These are phyloP conservation scores for Stomatorhinus ivindoensis DNA, from an alignment of 2,113 vertebrate species.

Conservation along the genomic window DNA sequence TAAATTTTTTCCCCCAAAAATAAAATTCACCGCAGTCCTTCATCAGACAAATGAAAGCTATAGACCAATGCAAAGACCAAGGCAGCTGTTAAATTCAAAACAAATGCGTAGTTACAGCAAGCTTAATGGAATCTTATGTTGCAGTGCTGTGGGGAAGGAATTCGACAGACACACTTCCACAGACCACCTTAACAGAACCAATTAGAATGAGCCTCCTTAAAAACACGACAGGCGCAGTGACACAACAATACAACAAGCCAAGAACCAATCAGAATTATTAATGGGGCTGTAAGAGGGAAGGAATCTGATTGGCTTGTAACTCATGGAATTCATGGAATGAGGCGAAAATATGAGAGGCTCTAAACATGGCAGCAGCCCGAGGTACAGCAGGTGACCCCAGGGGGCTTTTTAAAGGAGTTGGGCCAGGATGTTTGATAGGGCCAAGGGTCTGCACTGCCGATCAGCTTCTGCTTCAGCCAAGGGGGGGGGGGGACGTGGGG, in stretches of 20 bases:
- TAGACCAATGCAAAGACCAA: neutral
- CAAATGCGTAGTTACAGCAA: neutral
- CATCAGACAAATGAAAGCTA: neutral
- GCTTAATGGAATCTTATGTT: neutral
- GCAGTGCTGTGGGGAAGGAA: neutral
- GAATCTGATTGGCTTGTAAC: neutral
- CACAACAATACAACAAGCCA: neutral
- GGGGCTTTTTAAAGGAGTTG: neutral
- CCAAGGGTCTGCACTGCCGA: neutral
- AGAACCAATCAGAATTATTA: neutral
- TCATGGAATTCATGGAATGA: neutral
- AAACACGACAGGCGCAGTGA: neutral
- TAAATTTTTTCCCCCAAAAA: neutral
- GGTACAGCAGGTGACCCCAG: neutral
- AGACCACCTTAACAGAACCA: neutral
- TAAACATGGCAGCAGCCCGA: neutral
- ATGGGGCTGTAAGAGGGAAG: neutral
- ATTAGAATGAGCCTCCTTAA: neutral
- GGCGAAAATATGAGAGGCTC: neutral
- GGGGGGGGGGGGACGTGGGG: neutral
- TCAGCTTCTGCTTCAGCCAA: neutral
- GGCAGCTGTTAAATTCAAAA: neutral
- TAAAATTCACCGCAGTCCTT: neutral
- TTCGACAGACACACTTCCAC: neutral
- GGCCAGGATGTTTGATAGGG: neutral